These are phyloP conservation scores for Torymus tubicola DNA, from an alignment of 2,888 invertebrate genomes.

Conservation along the genomic window DNA sequence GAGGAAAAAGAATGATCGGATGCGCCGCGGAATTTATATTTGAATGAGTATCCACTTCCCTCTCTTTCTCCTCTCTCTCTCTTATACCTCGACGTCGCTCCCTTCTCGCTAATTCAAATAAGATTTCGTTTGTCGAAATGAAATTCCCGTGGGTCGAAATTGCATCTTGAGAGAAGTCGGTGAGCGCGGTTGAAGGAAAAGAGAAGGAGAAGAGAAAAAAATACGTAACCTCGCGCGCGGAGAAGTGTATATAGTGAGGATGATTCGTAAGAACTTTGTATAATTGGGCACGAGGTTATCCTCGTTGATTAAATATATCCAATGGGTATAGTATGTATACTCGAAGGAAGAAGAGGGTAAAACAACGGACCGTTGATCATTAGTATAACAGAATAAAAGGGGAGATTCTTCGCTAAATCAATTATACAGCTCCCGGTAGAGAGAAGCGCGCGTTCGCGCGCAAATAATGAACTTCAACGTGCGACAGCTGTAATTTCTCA, in stretches of 20 bases:
- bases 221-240: background rate
- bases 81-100: too few relatives aligned
- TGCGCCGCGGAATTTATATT: slow-evolving; percentile 55
- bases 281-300: too few relatives aligned
- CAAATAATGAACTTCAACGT: background rate
- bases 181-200: too few relatives aligned
- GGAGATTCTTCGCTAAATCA: too few relatives aligned
- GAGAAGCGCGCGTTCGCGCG: too few relatives aligned
- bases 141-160: slow-evolving; percentile 44
- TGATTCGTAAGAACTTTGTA: background rate
- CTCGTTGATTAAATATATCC: too few relatives aligned
- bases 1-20: slow-evolving; percentile 52
- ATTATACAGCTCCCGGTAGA: too few relatives aligned
- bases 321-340: too few relatives aligned
- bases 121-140: slow-evolving; percentile 49
- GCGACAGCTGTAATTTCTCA: slow-evolving; percentile 36
- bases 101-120: slow-evolving; percentile 42
- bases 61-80: too few relatives aligned
- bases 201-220: slow-evolving; percentile 13
- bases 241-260: background rate
- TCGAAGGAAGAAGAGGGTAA: too few relatives aligned
- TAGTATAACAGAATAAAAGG: too few relatives aligned
- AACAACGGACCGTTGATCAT: too few relatives aligned
- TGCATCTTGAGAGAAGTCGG: slow-evolving; percentile 13
- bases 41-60: slow-evolving; percentile 8